Conservation (phyloP, 2,113 vertebrate genomes). For the Heptranchias perlo region DNA sequence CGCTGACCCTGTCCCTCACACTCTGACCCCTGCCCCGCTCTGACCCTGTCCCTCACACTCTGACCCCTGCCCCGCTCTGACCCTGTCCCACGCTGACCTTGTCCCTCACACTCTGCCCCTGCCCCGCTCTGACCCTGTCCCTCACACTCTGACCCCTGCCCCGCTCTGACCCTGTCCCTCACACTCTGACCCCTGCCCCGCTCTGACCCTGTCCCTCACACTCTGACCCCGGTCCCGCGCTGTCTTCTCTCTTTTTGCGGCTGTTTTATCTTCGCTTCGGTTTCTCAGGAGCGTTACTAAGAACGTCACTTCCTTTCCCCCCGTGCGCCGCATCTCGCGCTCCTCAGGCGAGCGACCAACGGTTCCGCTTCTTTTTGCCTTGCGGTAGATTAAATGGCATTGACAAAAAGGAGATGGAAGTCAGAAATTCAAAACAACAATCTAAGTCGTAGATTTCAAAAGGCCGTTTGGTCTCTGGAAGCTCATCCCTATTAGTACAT, state of each 20-base stretch:
- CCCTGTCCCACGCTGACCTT: no score
- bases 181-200: neutral
- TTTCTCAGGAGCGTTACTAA: neutral
- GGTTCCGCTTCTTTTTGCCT: neutral
- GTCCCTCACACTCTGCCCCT: no score
- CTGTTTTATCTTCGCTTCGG: neutral
- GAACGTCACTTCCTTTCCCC: constrained; percentile 9
- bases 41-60: neutral
- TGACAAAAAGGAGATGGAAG: neutral
- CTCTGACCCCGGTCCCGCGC: neutral
- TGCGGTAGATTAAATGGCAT: neutral
- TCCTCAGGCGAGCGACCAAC: constrained; percentile 56
- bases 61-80: neutral
- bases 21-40: neutral
- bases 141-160: neutral
- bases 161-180: neutral
- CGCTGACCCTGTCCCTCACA: no score
- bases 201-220: no score
- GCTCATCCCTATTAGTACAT: neutral
- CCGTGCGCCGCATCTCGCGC: constrained; percentile 1
- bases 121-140: no score
- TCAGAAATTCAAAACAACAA: neutral
- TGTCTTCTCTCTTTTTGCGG: neutral
- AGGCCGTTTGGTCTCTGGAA: neutral
- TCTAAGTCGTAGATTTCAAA: neutral